phyloP scores from a whole-genome alignment of 1,140 invertebrate genomes.

The Aphidius ervi region DNA sequence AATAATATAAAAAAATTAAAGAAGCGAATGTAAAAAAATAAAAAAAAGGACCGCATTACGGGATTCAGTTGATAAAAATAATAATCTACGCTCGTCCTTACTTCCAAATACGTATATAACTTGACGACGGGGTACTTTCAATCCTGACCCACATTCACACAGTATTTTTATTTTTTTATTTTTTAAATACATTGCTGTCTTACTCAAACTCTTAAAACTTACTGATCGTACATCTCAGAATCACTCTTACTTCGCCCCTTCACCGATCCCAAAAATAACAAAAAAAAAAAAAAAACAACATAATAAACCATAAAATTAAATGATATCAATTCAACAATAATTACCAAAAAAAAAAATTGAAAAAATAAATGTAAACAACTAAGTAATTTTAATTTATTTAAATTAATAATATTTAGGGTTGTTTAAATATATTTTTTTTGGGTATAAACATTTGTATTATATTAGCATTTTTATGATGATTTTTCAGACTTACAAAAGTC shows the following conservation, averaged over 20 bases:
- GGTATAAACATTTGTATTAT: too few relatives aligned
- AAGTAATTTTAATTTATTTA: too few relatives aligned
- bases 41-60: not conserved
- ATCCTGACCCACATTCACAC: conserved; percentile 45
- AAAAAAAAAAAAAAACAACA: too few relatives aligned
- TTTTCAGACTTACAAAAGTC: too few relatives aligned
- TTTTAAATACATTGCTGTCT: conserved; percentile 10
- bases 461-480: too few relatives aligned
- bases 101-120: conserved; percentile 44
- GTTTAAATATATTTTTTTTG: too few relatives aligned
- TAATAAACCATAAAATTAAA: not conserved
- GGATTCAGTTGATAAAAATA: conserved; percentile 31
- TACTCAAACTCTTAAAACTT: not conserved
- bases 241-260: conserved; percentile 10
- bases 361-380: too few relatives aligned
- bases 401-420: too few relatives aligned
- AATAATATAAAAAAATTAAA: too few relatives aligned
- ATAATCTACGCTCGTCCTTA: conserved; percentile 42
- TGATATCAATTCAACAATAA: not conserved
- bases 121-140: conserved; percentile 42
- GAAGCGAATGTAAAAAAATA: too few relatives aligned
- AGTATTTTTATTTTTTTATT: conserved; percentile 25
- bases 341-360: too few relatives aligned
- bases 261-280: too few relatives aligned
- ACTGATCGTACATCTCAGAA: conserved; percentile 11